These are phyloP conservation scores for Protophormia terraenovae DNA, from an alignment of 2,888 invertebrate genomes.

Conservation along the genomic window DNA sequence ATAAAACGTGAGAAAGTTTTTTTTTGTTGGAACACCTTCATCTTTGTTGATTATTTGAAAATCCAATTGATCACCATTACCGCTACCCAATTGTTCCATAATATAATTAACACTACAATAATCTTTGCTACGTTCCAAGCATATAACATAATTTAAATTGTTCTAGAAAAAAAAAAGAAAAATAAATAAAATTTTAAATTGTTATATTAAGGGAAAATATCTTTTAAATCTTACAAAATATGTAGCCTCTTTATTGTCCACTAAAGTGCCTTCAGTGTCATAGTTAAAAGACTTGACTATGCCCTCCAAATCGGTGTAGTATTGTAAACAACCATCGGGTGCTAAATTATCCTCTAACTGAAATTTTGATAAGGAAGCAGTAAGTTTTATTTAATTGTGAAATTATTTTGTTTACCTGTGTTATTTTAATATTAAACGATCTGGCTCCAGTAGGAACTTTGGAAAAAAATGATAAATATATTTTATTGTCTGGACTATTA, in stretches of 20 bases:
- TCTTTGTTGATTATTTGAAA: slow-evolving; percentile 88
- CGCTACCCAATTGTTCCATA: slow-evolving; percentile 78
- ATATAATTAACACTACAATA: slow-evolving; percentile 87
- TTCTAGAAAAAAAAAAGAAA: slow-evolving; percentile 82
- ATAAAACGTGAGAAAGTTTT: slow-evolving; percentile 45
- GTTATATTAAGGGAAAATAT: neutral
- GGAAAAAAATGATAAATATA: slow-evolving; percentile 86
- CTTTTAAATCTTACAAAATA: slow-evolving; percentile 84
- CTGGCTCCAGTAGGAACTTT: slow-evolving; percentile 82
- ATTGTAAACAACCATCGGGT: slow-evolving; percentile 86
- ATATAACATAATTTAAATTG: slow-evolving; percentile 89
- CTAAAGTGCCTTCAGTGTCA: slow-evolving; percentile 83
- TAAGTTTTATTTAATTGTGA: neutral
- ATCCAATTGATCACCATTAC: slow-evolving; percentile 81
- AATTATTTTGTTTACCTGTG: slow-evolving; percentile 79
- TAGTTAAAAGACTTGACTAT: slow-evolving; percentile 88
- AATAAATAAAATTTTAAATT: neutral
- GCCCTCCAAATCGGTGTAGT: slow-evolving; percentile 84
- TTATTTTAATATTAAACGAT: slow-evolving; percentile 86
- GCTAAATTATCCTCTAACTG: slow-evolving; percentile 79
- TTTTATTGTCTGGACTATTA: slow-evolving; percentile 83
- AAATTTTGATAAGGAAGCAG: slow-evolving; percentile 72
- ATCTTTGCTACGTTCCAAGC: slow-evolving; percentile 84
- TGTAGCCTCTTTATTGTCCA: slow-evolving; percentile 83
- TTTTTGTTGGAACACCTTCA: slow-evolving; percentile 81